Base-by-base conservation (phyloP, 2,797 vertebrate genomes). In the Pangasius sanitwongsei region DNA sequence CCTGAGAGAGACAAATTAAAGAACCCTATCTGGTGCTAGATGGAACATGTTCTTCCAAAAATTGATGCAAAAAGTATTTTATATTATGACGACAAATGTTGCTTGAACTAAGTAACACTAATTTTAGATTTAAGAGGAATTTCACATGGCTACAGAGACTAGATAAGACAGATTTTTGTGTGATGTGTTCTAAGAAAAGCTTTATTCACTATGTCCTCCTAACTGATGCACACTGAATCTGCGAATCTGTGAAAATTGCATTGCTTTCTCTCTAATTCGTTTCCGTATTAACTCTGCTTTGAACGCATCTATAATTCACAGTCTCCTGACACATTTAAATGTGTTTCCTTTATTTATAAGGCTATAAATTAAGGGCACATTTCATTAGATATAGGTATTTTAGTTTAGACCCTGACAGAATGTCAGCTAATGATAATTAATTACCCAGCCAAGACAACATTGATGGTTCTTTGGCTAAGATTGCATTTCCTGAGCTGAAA, bases 291-390 rank as follows among this genome's bases (percentile, higher is more conserved):
- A 90, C 72, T 87, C 87, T 80, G 82, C 70, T 77, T 67, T 84
- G 87, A 90, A 83, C 82, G 59, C 89, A 89, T 92, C 63, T 86
- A 91, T 92, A 92, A 90, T 91, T 84, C 77, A 89, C 72, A 69
- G 87, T 87, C 67, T 55, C 91, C 83, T 83, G 53, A 88, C 85
- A 67, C 77, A 86, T 41, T 48, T 89, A 88, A 86, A 86, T 80
- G 57, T 84, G 70, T 88, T 91, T 90, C 41, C 89, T 75, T 77
- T 86, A 59, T 89, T 88, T 86, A 82, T 91, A 74, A 74, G 85
- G 74, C 83, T 86, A 7, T 87, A 91, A 88, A 90, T 90, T 84
- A 90, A 89, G 89, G 75, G 86, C 50, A 50, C 31, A 67, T 92
- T 90, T 87, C 69, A 91, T 88, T 90, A 90, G 80, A 86, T 75